phyloP scores from a whole-genome alignment of 2,888 invertebrate genomes.

The Apomyelois bistriatella region DNA sequence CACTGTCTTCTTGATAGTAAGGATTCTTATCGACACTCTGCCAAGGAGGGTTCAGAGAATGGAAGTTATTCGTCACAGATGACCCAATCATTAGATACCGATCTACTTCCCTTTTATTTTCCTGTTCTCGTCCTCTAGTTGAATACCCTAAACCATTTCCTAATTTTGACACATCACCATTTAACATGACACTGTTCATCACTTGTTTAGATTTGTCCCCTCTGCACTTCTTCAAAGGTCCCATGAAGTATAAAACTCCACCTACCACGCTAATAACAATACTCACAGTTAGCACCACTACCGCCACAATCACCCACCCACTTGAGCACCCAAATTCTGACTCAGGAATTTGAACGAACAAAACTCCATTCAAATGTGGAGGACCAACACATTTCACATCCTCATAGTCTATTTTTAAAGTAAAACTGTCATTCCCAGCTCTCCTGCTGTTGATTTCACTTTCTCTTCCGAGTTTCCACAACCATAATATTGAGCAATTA shows the following conservation, averaged over 20 bases:
- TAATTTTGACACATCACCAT: constrained; percentile 73
- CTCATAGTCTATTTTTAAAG: constrained; percentile 77
- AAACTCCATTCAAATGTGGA: constrained; percentile 71
- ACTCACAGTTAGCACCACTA: constrained; percentile 75
- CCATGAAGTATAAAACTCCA: constrained; percentile 72
- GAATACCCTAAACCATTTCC: constrained; percentile 74
- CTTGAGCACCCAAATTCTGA: constrained; percentile 82
- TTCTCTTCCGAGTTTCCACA: constrained; percentile 85
- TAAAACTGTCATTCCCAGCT: constrained; percentile 55
- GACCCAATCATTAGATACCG: constrained; percentile 76
- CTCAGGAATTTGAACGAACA: constrained; percentile 80
- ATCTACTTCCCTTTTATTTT: constrained; percentile 72
- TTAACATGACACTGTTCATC: constrained; percentile 76
- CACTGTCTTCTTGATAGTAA: constrained; percentile 71
- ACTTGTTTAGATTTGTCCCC: constrained; percentile 76
- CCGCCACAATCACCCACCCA: constrained; percentile 80
- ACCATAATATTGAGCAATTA: constrained; percentile 92
- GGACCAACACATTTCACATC: constrained; percentile 81
- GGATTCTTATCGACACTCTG: constrained; percentile 74
- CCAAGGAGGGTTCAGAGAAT: constrained; percentile 75
- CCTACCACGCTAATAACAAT: constrained; percentile 76
- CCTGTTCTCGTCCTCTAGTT: constrained; percentile 68
- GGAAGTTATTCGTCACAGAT: constrained; percentile 74
- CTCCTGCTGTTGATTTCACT: constrained; percentile 61
- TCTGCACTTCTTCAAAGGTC: constrained; percentile 75